These are phyloP conservation scores for Sebastolobus altivelis DNA, from an alignment of 2,797 vertebrate species.

Conservation along the genomic window DNA sequence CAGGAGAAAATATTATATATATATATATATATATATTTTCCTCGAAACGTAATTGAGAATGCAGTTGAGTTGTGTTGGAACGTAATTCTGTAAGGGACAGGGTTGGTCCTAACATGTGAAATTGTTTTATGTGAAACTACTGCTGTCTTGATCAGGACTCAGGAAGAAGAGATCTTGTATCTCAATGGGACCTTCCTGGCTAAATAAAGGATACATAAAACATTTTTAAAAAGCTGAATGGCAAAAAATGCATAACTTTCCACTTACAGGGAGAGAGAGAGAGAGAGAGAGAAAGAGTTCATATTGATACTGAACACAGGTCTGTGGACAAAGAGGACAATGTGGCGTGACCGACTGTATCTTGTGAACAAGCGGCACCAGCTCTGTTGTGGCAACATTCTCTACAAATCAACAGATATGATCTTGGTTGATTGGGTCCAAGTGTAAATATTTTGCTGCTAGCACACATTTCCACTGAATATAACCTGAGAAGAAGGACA, in stretches of 20 bases:
- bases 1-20: too few species aligned
- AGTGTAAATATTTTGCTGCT: slow-evolving; percentile 81
- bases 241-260: not conserved
- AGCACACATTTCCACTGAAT: slow-evolving; percentile 64
- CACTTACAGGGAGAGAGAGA: not conserved
- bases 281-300: not conserved
- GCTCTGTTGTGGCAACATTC: slow-evolving; percentile 85
- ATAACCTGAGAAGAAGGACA: slow-evolving; percentile 27
- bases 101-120: not conserved
- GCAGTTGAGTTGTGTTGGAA: too few species aligned
- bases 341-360: slow-evolving; percentile 71
- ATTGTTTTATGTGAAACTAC: not conserved
- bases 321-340: slow-evolving; percentile 69
- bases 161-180: too few species aligned
- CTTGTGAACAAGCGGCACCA: slow-evolving; percentile 68
- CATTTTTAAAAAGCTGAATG: not conserved
- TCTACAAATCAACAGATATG: slow-evolving; percentile 79
- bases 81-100: too few species aligned
- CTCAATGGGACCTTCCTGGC: not conserved
- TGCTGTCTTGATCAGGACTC: not conserved
- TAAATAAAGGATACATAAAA: not conserved
- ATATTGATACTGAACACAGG: slow-evolving; percentile 81
- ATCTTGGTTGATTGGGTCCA: slow-evolving; percentile 70
- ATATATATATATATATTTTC: too few species aligned
- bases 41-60: too few species aligned